These are phyloP conservation scores for Neopelma chrysocephalum DNA, from an alignment of 2,797 vertebrate species.

Conservation along the genomic window DNA sequence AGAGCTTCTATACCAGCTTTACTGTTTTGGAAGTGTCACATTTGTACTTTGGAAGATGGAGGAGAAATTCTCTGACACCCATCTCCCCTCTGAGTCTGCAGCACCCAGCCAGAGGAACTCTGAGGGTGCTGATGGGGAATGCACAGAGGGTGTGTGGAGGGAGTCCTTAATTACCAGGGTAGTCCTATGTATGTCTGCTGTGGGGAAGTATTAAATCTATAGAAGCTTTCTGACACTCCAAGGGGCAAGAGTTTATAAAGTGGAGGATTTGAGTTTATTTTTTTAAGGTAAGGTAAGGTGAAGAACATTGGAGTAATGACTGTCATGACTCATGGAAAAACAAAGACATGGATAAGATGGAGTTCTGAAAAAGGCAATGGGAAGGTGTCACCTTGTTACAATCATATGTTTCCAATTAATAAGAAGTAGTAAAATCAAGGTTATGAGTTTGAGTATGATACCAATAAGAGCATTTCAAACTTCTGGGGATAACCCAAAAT, in stretches of 20 bases:
- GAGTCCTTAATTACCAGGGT: background rate
- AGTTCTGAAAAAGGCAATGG: background rate
- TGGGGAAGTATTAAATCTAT: background rate
- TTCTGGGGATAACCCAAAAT: background rate
- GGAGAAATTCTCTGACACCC: background rate
- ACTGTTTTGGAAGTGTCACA: background rate
- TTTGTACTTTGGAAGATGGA: background rate
- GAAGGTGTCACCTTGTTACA: background rate
- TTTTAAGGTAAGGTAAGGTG: background rate
- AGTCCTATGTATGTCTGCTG: accelerated
- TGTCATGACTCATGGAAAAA: background rate
- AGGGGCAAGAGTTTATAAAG: background rate
- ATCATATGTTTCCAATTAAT: background rate
- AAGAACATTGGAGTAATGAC: background rate
- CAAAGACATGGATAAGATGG: background rate
- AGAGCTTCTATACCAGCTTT: background rate
- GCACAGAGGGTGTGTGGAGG: too few species aligned
- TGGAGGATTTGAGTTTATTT: background rate
- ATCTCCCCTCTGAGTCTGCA: background rate
- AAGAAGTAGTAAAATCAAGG: background rate
- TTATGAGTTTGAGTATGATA: background rate
- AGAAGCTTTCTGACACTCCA: background rate
- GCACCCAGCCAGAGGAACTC: background rate
- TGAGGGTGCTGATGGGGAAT: background rate
- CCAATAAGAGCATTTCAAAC: background rate